Evolutionary conservation across 1,140 invertebrate genomes (phyloP), one percentile per base, ranked within the genome.

Genomic region (Caenorhabditis latens): DNA sequence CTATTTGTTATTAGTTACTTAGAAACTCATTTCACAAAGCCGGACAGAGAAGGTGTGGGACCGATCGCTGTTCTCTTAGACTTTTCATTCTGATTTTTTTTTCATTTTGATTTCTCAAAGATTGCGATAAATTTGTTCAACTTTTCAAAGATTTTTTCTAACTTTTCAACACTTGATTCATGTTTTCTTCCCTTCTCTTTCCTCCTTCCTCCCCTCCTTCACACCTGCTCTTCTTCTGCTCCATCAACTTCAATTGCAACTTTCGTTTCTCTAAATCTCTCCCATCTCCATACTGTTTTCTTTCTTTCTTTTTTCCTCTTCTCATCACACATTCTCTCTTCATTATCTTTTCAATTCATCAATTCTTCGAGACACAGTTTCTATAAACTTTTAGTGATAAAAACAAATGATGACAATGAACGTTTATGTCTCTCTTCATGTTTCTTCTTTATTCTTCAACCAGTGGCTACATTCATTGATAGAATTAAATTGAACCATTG

Each of bases 201-300:
- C 61, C 11, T 16, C 32, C 3, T 63, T 24, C 24, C 11, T 14
- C 11, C 14, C n/a, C 11, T 14, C 42, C 65, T n/a, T 71, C 42
- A 71, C 65, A 71, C 65, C 65, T 71, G 65, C 65, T 71, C 40
- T 71, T 50, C 71, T 79, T 79, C 71, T 79, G 71, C 71, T 79
- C 71, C 43, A 79, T 50, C 71, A 50, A 50, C n/a, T 79, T 46
- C 21, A 6, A 65, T 40, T 71, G 67, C 67, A 71, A 71, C 67
- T 11, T 50, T 4, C 40, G 9, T 19, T 24, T 50, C 19, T 79
- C 46, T 79, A 13, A 4, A 2, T 79, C 71, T 50, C 71, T 71
- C 24, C 14, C 14, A 43, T n/a, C 24, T 14, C 21, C 19, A 48
- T 32, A 46, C 65, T 71, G 42, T 43, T 42, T 48, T n/a, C n/a